Conservation (phyloP, 2,113 vertebrate genomes). For the Zosterops pallidus region DNA sequence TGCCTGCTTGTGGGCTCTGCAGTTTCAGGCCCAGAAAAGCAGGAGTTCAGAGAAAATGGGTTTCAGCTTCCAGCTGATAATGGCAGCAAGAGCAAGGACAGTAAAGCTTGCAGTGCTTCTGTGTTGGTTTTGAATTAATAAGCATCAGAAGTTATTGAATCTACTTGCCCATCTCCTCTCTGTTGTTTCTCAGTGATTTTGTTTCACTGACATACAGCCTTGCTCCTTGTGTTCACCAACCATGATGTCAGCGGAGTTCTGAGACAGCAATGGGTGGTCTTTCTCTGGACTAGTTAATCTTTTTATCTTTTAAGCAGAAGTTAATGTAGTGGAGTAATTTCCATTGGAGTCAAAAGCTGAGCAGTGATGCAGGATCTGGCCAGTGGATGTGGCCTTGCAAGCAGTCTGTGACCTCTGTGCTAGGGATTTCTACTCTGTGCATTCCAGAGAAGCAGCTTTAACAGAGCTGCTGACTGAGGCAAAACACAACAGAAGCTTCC, state of each 20-base stretch:
- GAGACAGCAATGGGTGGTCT: background rate
- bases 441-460: background rate
- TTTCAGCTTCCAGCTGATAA: background rate
- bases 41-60: background rate
- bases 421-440: background rate
- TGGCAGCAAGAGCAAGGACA: background rate
- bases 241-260: background rate
- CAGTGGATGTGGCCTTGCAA: background rate
- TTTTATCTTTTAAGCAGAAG: background rate
- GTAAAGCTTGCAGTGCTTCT: background rate
- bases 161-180: background rate
- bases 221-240: background rate
- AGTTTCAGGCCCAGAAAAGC: too few relatives aligned
- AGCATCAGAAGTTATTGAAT: background rate
- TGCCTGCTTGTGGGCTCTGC: background rate
- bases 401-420: background rate
- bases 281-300: background rate
- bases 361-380: background rate
- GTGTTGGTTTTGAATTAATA: background rate
- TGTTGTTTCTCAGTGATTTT: background rate
- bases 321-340: background rate
- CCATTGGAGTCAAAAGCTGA: background rate
- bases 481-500: background rate
- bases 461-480: background rate
- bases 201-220: background rate